A percentile compares a stretch with the other conserved stretches of the same genome.
Evolutionary conservation across 2,888 invertebrate genomes (phyloP).

Genomic region (Alviniconcha strummeri): DNA sequence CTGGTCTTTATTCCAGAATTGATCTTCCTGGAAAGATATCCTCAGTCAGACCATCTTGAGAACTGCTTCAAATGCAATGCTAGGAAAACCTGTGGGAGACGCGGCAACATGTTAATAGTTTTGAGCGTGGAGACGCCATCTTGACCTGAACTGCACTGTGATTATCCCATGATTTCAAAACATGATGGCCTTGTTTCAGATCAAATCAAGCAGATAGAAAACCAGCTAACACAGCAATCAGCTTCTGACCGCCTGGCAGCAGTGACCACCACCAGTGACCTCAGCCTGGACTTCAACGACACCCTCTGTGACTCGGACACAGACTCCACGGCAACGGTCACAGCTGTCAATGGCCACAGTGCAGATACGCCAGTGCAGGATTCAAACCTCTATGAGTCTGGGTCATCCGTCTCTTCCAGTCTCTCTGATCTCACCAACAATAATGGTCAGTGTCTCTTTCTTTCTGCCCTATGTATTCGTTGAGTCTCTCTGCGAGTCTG

Average conservation of each 20-base stretch:
- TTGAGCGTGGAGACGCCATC: too few relatives aligned
- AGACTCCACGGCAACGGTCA: slow-evolving; percentile 16
- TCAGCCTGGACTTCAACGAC: slow-evolving; percentile 9
- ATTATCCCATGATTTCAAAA: too few relatives aligned
- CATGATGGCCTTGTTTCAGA: slow-evolving; percentile 18
- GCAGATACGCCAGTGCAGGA: not conserved
- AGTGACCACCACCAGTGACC: not conserved
- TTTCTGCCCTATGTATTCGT: not conserved
- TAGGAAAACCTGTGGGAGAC: too few relatives aligned
- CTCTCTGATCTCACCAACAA: slow-evolving; percentile 30
- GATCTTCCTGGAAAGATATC: too few relatives aligned
- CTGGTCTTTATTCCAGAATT: too few relatives aligned
- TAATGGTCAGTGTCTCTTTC: slow-evolving; percentile 41
- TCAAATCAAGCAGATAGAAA: slow-evolving; percentile 42
- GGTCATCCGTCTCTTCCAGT: slow-evolving; percentile 31
- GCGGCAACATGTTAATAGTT: too few relatives aligned
- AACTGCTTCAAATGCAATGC: too few relatives aligned
- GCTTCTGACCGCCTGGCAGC: slow-evolving; percentile 31
- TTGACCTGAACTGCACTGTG: too few relatives aligned
- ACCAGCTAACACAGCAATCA: slow-evolving; percentile 35
- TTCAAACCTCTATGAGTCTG: slow-evolving; percentile 24
- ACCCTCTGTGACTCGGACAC: not conserved
- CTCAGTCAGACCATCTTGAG: too few relatives aligned
- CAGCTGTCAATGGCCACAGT: slow-evolving; percentile 7
- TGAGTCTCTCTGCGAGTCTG: not conserved